phyloP scores from a whole-genome alignment of 2,797 vertebrate species.

The Chaetodon trifasciatus region DNA sequence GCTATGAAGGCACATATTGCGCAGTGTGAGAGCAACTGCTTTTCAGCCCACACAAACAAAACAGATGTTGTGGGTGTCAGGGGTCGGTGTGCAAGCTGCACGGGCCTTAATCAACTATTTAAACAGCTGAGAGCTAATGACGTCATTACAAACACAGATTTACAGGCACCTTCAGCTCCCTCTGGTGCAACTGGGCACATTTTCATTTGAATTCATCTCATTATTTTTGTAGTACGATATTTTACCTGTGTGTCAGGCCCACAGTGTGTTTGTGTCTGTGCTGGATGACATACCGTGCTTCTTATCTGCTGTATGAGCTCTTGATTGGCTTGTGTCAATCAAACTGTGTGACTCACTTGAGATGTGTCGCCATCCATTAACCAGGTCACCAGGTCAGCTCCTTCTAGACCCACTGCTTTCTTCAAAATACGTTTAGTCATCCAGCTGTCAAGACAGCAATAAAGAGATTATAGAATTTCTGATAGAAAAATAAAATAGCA shows the following conservation, averaged over 20 bases:
- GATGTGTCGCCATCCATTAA: not conserved
- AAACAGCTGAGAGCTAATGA: constrained; percentile 69
- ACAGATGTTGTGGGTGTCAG: constrained; percentile 76
- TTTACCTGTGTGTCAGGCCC: not conserved
- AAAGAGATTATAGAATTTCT: not conserved
- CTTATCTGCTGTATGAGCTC: too few relatives aligned
- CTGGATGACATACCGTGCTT: not conserved
- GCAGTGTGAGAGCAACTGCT: constrained; percentile 64
- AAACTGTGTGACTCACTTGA: not conserved
- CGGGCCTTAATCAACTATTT: constrained; percentile 72
- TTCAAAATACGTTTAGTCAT: not conserved
- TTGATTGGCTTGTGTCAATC: not conserved
- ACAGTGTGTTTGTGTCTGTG: not conserved
- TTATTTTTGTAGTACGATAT: constrained; percentile 18
- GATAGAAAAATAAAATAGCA: not conserved
- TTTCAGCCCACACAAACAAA: constrained; percentile 72
- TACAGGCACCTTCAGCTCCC: constrained; percentile 58
- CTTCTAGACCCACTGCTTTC: not conserved
- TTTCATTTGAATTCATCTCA: constrained; percentile 30
- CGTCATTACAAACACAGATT: constrained; percentile 65
- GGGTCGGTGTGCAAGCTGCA: constrained; percentile 69
- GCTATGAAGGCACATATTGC: constrained; percentile 68
- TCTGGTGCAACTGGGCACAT: constrained; percentile 33
- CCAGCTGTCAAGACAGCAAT: not conserved
- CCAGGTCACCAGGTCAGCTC: constrained; percentile 1